A percentile compares a stretch with the other conserved stretches of the same genome.
These are phyloP conservation scores for Podarcis lilfordi DNA, from an alignment of 2,797 vertebrate genomes.

Conservation along the genomic window DNA sequence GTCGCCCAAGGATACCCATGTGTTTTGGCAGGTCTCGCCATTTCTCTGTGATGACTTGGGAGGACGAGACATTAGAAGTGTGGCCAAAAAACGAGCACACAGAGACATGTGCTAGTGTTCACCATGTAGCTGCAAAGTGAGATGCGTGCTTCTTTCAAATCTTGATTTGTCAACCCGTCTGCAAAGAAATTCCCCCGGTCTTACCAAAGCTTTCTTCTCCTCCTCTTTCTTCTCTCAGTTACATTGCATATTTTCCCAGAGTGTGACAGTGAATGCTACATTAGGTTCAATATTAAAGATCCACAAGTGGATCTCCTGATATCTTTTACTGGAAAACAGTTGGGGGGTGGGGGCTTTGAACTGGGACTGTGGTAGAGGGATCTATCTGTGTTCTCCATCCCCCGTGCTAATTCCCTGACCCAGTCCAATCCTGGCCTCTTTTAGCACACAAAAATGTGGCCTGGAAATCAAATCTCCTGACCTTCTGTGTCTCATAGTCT, in stretches of 20 bases:
- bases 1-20: background rate
- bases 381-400: too few species aligned
- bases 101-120: background rate
- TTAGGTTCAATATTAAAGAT: background rate
- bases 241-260: background rate
- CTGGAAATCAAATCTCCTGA: background rate
- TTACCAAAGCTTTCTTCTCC: background rate
- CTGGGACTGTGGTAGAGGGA: background rate
- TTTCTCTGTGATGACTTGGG: background rate
- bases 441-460: background rate
- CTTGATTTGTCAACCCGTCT: background rate
- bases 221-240: background rate
- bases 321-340: background rate
- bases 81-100: background rate
- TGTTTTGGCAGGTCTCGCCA: background rate
- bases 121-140: background rate
- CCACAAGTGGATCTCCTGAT: background rate
- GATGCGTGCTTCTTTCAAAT: background rate
- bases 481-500: too few species aligned
- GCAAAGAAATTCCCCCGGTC: background rate
- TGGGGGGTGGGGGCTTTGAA: background rate
- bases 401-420: background rate
- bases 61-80: background rate
- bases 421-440: background rate
- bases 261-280: background rate